Evolutionary conservation across 2,797 vertebrate species (phyloP), one percentile per base, ranked within the genome.

Genomic region (Falco novaeseelandiae): DNA sequence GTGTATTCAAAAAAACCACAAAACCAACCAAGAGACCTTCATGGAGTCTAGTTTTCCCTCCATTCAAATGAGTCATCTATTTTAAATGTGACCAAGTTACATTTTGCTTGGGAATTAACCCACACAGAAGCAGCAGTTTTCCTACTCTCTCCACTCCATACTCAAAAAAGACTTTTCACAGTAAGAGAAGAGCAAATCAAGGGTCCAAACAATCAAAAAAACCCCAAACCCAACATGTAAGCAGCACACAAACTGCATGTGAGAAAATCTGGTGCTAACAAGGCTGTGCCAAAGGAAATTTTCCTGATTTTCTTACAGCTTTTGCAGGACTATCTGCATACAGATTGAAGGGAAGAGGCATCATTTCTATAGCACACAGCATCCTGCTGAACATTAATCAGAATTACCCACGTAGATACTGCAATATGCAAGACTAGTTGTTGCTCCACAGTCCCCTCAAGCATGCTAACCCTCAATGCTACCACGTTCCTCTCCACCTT

Each of bases 341-440:
- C 61, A 89, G 58, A 93, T 16, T 4, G 4, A 91, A 90, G 5
- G 32, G 55, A 96, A 91, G 46, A 61, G 42, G 65, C 40, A 90
- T 76, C 8, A 34, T 69, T 88, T 92, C 80, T 80, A 22, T 4
- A 85, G 58, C 63, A 84, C 58, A 15, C 48, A 94, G 83, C 48
- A 73, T 88, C 81, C 63, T 25, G 9, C 65, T 76, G 77, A 86
- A 92, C 87, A 93, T 97, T 96, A 96, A 97, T 96, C 92, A 81
- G 67, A 48, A 62, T 93, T 95, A 92, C 82, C 78, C 73, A 90
- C 94, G 94, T 83, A 87, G 14, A 58, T 40, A 69, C 52, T 93
- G 85, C 86, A 93, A 90, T 89, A 88, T 87, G 82, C 81, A 95
- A 93, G 82, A 85, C 52, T 73, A 80, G 89, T 83, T 91, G 72